phyloP scores from a whole-genome alignment of 2,797 vertebrate species.

The Mormyrus hasselquistii region DNA sequence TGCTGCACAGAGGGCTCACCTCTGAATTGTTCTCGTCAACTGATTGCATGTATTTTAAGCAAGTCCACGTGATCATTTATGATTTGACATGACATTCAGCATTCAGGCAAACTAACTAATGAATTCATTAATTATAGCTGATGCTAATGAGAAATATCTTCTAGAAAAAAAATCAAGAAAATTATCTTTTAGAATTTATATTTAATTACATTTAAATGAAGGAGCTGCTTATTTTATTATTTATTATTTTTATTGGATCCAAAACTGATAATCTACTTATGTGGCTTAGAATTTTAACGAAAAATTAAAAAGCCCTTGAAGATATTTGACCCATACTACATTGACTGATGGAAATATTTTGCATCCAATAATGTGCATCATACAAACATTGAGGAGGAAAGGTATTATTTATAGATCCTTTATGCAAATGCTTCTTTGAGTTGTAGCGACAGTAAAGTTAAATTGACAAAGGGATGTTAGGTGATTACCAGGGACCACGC shows the following conservation, averaged over 20 bases:
- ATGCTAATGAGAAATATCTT: neutral
- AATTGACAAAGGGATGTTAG: neutral
- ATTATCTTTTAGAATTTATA: neutral
- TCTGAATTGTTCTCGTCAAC: no score
- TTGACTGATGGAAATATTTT: neutral
- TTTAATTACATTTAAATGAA: neutral
- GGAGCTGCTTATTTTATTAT: neutral
- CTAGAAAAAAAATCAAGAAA: neutral
- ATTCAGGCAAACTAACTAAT: neutral
- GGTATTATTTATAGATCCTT: neutral
- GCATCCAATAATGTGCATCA: neutral
- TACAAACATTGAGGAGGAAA: neutral
- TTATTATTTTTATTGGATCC: neutral
- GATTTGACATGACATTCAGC: neutral
- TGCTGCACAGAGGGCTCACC: neutral
- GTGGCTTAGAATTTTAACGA: neutral
- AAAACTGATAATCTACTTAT: neutral
- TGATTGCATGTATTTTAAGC: neutral
- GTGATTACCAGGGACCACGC: constrained; percentile 88
- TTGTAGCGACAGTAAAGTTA: neutral
- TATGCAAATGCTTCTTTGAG: neutral
- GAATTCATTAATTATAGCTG: neutral
- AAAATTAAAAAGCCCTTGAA: neutral
- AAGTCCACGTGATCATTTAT: neutral
- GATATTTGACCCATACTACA: neutral